Base-by-base conservation (phyloP, 2,797 vertebrate genomes). In the Lepilemur septentrionalis region DNA sequence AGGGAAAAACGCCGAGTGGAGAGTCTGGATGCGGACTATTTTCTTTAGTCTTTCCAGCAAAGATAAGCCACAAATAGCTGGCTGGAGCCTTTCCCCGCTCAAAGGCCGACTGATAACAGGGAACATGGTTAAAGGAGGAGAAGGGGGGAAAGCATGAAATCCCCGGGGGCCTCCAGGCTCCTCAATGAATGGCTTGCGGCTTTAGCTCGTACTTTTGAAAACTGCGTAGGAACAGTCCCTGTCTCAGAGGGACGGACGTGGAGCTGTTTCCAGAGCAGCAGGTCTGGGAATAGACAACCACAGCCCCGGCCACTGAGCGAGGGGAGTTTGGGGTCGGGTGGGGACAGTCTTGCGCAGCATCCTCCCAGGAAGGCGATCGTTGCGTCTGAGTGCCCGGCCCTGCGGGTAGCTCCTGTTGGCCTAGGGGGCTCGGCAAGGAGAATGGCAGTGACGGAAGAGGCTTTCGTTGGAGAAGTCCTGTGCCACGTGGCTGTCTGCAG, bases 221-320 rank as follows among this genome's bases (percentile, higher is more conserved):
- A 38, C 15, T 0, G n/a, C 15, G 0, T n/a, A 25, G 88, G 83
- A 41, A 7, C 10, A 6, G 11, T n/a, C 20, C 48, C 75, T 17
- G 48, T 23, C 55, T 59, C 89, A 3, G n/a, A 9, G 41, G 61
- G 22, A 43, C 38, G 5, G 65, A 17, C 41, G 41, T 2, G 59
- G 30, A 18, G 76, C 48, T 3, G 43, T 65, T 52, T 59, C 52
- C 22, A 3, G 55, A 50, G 4, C 15, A 1, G 12, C 2, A 0
- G 22, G 25, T n/a, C 75, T 50, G 43, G 41, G 65, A 55, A 65
- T 0, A 5, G 35, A 55, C 22, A 59, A 35, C 4, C 25, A 6
- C 14, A 3, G 25, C 0, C 0, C 41, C 7, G 9, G 69, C 32
- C 9, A 3, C 0, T 2, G 5, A 43, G 25, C 48, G 4, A 18